phyloP scores from a whole-genome alignment of 2,113 vertebrate species.

The Ailurus styani region DNA sequence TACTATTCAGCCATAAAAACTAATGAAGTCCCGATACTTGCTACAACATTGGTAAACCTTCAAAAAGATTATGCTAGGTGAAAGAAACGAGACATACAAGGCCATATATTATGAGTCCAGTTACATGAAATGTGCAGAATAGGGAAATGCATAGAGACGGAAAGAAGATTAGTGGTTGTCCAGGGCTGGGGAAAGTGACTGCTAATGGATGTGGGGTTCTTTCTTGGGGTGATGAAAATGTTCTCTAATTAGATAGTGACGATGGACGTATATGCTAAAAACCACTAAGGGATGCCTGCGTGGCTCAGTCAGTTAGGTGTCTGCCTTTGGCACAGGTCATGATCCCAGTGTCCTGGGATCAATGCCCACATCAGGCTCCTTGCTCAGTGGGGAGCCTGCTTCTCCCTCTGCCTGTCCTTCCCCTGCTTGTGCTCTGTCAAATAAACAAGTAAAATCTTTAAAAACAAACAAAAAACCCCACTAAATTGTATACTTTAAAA shows the following conservation, averaged over 20 bases:
- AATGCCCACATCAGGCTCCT: neutral
- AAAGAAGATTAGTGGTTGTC: neutral
- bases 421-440: no score
- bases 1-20: neutral
- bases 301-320: neutral
- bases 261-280: neutral
- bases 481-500: neutral
- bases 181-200: neutral
- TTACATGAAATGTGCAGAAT: neutral
- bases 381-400: neutral
- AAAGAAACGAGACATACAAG: conserved; percentile 5
- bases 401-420: no score
- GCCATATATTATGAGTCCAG: neutral
- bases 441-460: no score
- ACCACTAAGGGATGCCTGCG: neutral
- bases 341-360: neutral
- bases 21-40: neutral
- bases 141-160: neutral
- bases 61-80: neutral
- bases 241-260: neutral
- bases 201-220: neutral
- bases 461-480: neutral
- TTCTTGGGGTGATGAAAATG: neutral
- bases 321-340: neutral
- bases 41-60: neutral